These are phyloP conservation scores for Stigmatopora argus DNA, from an alignment of 2,113 vertebrate species.

Conservation along the genomic window DNA sequence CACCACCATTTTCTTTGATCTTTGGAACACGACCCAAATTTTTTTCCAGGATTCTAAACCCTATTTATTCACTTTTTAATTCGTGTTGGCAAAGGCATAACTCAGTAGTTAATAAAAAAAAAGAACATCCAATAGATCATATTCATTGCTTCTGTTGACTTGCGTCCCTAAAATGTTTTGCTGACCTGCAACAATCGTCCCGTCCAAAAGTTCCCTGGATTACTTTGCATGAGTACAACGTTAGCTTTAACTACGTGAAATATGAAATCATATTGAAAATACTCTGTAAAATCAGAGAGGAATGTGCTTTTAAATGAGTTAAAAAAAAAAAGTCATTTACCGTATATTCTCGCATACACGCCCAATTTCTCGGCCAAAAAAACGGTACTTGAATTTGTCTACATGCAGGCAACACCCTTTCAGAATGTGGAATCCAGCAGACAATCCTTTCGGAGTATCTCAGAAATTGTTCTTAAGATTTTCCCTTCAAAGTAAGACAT, in stretches of 20 bases:
- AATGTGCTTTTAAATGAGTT: neutral
- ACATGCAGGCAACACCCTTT: too few species aligned
- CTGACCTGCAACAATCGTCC: slow-evolving; percentile 85
- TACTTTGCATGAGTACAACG: slow-evolving; percentile 11
- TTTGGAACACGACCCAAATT: slow-evolving; percentile 2
- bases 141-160: slow-evolving; percentile 42
- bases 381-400: too few species aligned
- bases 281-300: neutral
- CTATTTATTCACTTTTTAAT: slow-evolving; percentile 24
- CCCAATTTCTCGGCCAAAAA: too few species aligned
- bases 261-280: neutral
- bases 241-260: slow-evolving; percentile 25
- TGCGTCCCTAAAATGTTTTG: slow-evolving; percentile 55
- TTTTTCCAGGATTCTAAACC: slow-evolving; percentile 18
- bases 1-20: slow-evolving; percentile 5
- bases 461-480: too few species aligned
- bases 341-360: too few species aligned
- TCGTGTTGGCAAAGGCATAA: slow-evolving; percentile 29
- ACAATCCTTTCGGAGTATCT: too few species aligned
- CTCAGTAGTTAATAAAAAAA: slow-evolving; percentile 70
- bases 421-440: too few species aligned
- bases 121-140: slow-evolving; percentile 43
- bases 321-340: too few species aligned
- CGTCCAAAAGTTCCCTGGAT: slow-evolving; percentile 30
- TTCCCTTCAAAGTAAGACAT: too few species aligned